Base-by-base conservation (phyloP, 1,140 invertebrate genomes). In the Bombus waltoni region DNA sequence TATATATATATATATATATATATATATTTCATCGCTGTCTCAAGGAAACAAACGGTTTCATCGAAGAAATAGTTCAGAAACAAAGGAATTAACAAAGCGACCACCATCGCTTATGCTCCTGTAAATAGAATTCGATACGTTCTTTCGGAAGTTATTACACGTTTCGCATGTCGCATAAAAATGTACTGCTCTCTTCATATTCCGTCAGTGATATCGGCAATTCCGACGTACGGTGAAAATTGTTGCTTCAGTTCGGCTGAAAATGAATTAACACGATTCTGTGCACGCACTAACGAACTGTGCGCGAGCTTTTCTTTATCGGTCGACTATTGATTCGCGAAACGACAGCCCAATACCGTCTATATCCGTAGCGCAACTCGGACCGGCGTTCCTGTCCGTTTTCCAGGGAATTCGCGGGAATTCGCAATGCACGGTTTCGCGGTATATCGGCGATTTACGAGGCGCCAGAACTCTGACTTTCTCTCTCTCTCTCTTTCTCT, bases 401-500 rank as follows among this genome's bases (percentile, higher is more conserved):
- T 59, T 38, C 71, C 28, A 25, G 77, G 10, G 40, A 73, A 3
- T 85, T 42, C 59, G 59, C 18, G 47, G 18, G 47, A 53, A 53
- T 53, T 53, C 47, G 47, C 18, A 22, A 2, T 22, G 47, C 47
- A 53, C 47, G 47, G 18, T 53, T 53, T 53, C 47, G 47, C 47
- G 47, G 18, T 28, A 57, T 38, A 47, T 85, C 44, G 68, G 66
- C 75, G 65, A 88, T 83, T 82, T 75, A 76, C 72, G n/a, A 76
- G 40, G 57, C 53, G 73, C 78, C 59, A 82, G 83, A 81, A 83
- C 80, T 86, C 40, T 71, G 77, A 83, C 70, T 89, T 83, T 77
- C 40, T 35, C 15, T 32, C n/a, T 18, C 38, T n/a, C 22, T n/a
- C 47, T 53, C 47, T 8, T 53, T 32, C 15, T 32, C n/a, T 18